Percentiles rank a stretch among this genome's conserved stretches.
Conservation (phyloP, 2,113 vertebrate species). For the Chaenocephalus aceratus region DNA sequence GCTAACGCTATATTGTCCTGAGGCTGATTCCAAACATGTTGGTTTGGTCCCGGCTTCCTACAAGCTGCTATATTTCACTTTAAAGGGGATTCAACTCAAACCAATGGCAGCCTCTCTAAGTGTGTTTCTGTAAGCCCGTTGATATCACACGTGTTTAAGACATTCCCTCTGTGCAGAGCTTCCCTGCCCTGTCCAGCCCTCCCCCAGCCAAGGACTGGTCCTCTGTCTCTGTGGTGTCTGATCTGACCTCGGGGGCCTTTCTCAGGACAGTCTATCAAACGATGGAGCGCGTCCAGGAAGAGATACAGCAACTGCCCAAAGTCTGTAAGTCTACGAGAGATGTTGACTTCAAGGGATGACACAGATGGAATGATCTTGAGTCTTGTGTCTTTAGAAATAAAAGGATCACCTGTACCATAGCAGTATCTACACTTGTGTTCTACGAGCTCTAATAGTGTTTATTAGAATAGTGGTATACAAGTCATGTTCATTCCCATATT, state of each 20-base stretch:
- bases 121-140: neutral
- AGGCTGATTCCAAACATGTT: no score
- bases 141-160: neutral
- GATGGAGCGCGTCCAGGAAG: constrained; percentile 69
- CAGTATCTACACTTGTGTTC: neutral
- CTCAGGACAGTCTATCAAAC: constrained; percentile 66
- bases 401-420: neutral
- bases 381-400: neutral
- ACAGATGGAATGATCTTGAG: neutral
- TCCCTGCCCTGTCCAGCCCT: constrained; percentile 48
- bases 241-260: constrained; percentile 64
- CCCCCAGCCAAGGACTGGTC: constrained; percentile 67
- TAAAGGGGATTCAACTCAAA: neutral
- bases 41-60: no score
- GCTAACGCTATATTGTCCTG: no score
- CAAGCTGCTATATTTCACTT: no score
- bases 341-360: neutral
- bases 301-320: constrained; percentile 69
- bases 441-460: no score
- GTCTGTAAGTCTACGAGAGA: constrained; percentile 62
- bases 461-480: neutral
- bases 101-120: neutral
- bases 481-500: neutral
- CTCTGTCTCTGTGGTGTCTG: constrained; percentile 62
- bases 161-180: constrained; percentile 59